Percentiles rank a stretch among this genome's conserved stretches.
phyloP scores from a whole-genome alignment of 2,797 vertebrate species.

The Lepus townsendii region DNA sequence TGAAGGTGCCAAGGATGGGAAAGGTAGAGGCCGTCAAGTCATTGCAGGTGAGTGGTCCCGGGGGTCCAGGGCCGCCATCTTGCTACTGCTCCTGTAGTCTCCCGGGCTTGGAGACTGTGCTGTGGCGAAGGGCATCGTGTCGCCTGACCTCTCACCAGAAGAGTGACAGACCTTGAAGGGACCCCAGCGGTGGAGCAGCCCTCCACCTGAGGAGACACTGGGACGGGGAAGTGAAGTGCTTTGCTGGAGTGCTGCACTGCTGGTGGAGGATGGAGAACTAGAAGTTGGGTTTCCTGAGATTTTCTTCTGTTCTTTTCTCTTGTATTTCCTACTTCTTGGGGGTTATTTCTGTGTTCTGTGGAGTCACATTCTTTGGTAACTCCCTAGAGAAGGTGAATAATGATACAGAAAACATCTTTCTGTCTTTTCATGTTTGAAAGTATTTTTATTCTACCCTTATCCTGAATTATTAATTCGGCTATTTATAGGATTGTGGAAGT shows the following conservation, averaged over 20 bases:
- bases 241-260: not conserved
- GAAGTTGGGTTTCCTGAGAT: not conserved
- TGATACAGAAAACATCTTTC: not conserved
- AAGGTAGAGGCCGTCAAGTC: constrained; percentile 98
- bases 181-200: not conserved
- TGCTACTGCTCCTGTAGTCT: not conserved
- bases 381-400: too few relatives aligned
- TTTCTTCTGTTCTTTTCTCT: not conserved
- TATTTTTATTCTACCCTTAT: not conserved
- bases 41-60: constrained; percentile 93
- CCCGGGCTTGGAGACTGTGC: not conserved
- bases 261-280: constrained; percentile 22
- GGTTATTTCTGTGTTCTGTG: too few relatives aligned
- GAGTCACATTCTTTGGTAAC: too few relatives aligned
- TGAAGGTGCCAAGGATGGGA: constrained; percentile 98
- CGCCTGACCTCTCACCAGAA: constrained; percentile 6
- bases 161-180: not conserved
- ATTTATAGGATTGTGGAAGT: too few relatives aligned
- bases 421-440: constrained; percentile 29
- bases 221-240: not conserved
- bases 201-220: not conserved
- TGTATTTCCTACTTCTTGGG: too few relatives aligned
- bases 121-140: not conserved
- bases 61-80: not conserved
- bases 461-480: not conserved